A percentile compares a stretch with the other conserved stretches of the same genome.
phyloP scores from a whole-genome alignment of 64 coral and sea anemone genomes.

The Montipora foliosa region DNA sequence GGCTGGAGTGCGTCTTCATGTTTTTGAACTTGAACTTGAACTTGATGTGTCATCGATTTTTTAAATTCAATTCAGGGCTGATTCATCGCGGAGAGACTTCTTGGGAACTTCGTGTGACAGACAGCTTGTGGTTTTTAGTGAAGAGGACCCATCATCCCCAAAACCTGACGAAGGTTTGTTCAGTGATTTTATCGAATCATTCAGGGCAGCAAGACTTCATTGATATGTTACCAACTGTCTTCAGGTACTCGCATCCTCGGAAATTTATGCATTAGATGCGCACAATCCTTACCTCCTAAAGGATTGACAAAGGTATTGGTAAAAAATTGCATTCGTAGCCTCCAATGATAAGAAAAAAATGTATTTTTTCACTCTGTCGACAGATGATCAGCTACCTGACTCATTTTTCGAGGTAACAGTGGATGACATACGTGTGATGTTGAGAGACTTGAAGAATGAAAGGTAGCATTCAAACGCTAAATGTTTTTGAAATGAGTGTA shows the following conservation, averaged over 20 bases:
- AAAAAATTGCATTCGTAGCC: neutral
- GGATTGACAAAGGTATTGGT: no score
- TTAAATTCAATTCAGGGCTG: conserved; percentile 4
- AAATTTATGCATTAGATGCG: neutral
- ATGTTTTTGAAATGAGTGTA: no score
- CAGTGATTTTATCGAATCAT: neutral
- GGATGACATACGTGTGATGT: conserved; percentile 88
- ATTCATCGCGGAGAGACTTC: conserved; percentile 39
- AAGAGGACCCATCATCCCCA: conserved; percentile 65
- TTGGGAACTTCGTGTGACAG: conserved; percentile 78
- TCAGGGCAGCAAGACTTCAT: no score
- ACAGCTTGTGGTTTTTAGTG: conserved; percentile 72
- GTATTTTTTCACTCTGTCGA: neutral
- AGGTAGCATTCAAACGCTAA: conserved; percentile 48
- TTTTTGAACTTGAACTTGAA: no score
- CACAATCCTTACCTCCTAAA: neutral
- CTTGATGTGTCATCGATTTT: neutral
- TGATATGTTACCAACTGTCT: no score
- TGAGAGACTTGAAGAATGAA: conserved; percentile 88
- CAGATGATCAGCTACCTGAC: conserved; percentile 77
- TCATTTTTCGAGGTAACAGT: conserved; percentile 92
- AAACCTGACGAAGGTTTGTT: conserved; percentile 68
- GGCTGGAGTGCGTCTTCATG: no score
- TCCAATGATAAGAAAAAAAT: no score
- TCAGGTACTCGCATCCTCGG: no score